A percentile compares a stretch with the other conserved stretches of the same genome.
These are phyloP conservation scores for Spatula clypeata DNA, from an alignment of 2,797 vertebrate genomes.

Conservation along the genomic window DNA sequence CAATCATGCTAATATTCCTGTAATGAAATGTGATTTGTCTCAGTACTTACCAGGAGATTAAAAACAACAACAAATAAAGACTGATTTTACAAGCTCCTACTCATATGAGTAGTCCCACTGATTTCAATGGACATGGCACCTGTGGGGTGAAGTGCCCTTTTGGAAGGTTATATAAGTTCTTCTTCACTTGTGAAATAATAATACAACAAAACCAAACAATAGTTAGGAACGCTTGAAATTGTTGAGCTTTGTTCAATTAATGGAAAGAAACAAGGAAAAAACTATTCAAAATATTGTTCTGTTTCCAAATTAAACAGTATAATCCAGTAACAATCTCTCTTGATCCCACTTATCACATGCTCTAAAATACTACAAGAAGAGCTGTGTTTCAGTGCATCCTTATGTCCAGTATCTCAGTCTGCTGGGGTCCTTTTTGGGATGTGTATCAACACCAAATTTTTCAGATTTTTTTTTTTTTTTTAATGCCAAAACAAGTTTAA, in stretches of 20 bases:
- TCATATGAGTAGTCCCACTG: background rate
- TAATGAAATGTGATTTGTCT: slow-evolving; percentile 45
- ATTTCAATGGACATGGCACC: background rate
- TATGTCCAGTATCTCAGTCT: background rate
- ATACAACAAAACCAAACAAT: background rate
- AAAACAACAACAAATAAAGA: background rate
- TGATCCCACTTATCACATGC: background rate
- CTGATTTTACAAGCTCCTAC: background rate
- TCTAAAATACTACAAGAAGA: background rate
- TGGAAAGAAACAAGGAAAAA: background rate
- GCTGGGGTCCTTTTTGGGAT: background rate
- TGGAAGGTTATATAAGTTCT: background rate
- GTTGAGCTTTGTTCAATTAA: background rate
- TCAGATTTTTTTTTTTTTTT: background rate
- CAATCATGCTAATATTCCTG: background rate
- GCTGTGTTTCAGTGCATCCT: background rate
- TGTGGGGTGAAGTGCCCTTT: background rate
- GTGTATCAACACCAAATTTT: background rate
- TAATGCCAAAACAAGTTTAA: background rate
- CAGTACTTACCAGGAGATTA: background rate
- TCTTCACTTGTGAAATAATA: slow-evolving; percentile 1
- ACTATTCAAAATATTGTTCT: background rate
- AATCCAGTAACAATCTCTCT: background rate
- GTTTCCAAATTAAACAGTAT: background rate
- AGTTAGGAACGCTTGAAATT: background rate